A percentile compares a stretch with the other conserved stretches of the same genome.
These are phyloP conservation scores for Pachymerium ferrugineum DNA, from an alignment of 2,888 invertebrate genomes.

Conservation along the genomic window DNA sequence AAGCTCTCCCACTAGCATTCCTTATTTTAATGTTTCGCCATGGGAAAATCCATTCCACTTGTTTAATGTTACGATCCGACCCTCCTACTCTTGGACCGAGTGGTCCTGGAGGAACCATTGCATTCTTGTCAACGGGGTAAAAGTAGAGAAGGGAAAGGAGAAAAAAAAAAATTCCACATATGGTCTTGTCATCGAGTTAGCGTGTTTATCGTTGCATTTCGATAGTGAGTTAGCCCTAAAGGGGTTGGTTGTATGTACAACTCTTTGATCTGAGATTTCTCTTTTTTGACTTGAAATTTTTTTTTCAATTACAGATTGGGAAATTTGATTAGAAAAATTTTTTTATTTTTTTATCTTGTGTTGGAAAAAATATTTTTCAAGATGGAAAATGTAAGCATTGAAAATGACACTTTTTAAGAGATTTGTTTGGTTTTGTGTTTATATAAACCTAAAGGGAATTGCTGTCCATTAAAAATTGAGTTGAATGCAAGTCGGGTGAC, in stretches of 20 bases:
- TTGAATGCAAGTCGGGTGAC: background rate
- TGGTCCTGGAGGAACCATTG: background rate
- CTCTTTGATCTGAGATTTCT: no score
- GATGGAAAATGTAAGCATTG: no score
- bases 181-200: background rate
- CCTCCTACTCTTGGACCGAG: background rate
- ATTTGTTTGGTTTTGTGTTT: background rate
- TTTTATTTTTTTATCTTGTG: background rate
- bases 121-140: background rate
- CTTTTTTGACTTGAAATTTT: no score
- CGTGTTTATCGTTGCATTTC: background rate
- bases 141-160: background rate
- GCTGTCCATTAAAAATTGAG: background rate
- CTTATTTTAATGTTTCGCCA: background rate
- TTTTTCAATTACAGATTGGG: no score
- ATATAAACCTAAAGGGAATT: background rate
- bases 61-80: background rate
- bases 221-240: background rate
- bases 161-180: no score
- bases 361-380: background rate
- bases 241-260: no score
- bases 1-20: conserved; percentile 4
- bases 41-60: background rate
- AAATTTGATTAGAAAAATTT: no score
- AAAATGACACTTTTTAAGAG: background rate